Conservation (phyloP, 2,797 vertebrate species). For the Threskiornis aethiopicus region DNA sequence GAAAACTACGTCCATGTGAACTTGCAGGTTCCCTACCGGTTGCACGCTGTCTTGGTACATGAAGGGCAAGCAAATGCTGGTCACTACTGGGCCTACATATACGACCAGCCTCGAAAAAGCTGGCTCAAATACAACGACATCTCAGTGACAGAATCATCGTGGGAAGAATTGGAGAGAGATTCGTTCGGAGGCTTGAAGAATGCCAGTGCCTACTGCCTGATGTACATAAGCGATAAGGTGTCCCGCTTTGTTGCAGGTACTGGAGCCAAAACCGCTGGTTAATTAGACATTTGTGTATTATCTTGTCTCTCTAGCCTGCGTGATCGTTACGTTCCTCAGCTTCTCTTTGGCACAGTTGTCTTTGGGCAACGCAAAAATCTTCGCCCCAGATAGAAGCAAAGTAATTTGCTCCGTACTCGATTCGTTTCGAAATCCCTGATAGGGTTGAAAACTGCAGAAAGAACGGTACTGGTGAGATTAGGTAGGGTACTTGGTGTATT, state of each 20-base stretch:
- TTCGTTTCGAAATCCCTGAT: neutral
- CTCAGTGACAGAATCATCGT: constrained; percentile 88
- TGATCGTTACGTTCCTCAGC: accelerated
- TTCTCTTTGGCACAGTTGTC: neutral
- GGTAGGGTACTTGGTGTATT: accelerated
- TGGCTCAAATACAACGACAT: constrained; percentile 98
- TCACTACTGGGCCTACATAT: constrained; percentile 97
- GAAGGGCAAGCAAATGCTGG: constrained; percentile 96
- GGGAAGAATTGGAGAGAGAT: constrained; percentile 94
- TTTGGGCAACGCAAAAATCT: neutral
- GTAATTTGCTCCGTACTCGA: accelerated
- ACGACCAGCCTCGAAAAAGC: constrained; percentile 80
- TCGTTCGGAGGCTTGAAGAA: constrained; percentile 94
- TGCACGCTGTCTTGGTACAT: constrained; percentile 94
- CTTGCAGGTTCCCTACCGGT: constrained; percentile 88
- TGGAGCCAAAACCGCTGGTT: neutral
- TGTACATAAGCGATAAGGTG: constrained; percentile 89
- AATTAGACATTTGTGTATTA: accelerated
- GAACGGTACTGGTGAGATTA: neutral
- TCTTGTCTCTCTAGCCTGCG: neutral
- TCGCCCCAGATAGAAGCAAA: neutral
- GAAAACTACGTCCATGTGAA: accelerated
- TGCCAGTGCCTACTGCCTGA: constrained; percentile 95
- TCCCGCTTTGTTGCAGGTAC: constrained; percentile 81
- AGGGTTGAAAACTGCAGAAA: neutral